Evolutionary conservation across 2,888 invertebrate genomes (phyloP).

Genomic region (Syritta pipiens): DNA sequence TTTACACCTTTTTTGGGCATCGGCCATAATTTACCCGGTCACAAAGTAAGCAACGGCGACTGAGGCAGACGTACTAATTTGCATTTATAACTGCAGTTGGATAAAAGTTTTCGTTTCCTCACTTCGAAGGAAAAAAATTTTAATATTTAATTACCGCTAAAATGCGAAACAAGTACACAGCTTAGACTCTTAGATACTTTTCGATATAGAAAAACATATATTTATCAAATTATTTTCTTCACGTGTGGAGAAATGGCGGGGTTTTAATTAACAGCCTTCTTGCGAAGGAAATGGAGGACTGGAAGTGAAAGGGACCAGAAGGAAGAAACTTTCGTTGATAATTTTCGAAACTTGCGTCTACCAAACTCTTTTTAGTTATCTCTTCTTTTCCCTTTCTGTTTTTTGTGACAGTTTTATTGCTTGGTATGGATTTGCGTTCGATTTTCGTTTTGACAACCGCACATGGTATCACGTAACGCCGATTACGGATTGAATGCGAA

Average conservation of each 20-base stretch:
- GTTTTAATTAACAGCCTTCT: conserved; percentile 35
- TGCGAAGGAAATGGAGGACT: not conserved
- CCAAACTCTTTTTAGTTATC: too few relatives aligned
- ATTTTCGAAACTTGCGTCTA: too few relatives aligned
- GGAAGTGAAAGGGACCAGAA: not conserved
- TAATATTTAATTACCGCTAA: conserved; percentile 47
- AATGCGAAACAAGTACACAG: not conserved
- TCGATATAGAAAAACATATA: too few relatives aligned
- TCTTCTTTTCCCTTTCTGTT: not conserved
- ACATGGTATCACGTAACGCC: conserved; percentile 62
- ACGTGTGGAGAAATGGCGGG: conserved; percentile 3
- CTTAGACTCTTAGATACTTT: not conserved
- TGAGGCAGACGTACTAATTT: not conserved
- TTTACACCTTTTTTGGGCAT: conserved; percentile 31
- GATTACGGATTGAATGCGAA: conserved; percentile 50
- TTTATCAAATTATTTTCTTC: conserved; percentile 5
- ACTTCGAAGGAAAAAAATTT: conserved; percentile 21
- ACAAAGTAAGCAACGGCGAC: not conserved
- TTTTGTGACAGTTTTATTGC: conserved; percentile 32
- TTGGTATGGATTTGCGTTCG: conserved; percentile 35
- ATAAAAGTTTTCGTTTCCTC: conserved; percentile 4
- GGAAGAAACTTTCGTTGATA: not conserved
- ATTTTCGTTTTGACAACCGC: conserved; percentile 50
- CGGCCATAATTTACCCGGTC: conserved; percentile 16
- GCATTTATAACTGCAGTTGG: conserved; percentile 28